Base-by-base conservation (phyloP, 2,797 vertebrate species). In the Xiphophorus birchmanni region DNA sequence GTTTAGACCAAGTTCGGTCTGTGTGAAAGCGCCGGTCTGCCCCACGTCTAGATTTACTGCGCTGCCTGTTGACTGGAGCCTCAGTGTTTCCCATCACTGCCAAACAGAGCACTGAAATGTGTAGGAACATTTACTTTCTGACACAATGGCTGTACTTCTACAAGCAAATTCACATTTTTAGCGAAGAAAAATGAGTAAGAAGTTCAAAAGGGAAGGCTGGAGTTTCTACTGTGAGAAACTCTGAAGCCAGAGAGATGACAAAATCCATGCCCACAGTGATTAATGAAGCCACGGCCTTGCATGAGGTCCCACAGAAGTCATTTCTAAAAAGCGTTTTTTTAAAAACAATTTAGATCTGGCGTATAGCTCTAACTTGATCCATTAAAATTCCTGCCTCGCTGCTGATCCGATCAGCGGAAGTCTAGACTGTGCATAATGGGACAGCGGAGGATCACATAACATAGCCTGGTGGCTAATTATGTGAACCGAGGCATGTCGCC, bases 401-500 rank as follows among this genome's bases (percentile, higher is more conserved):
- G 65, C 76, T 89, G 93, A 94, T 94, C 58, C 78, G 89, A 93
- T 94, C 89, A 87, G 84, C 80, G 17, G 80, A 77, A 87, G 91
- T 91, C 90, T 87, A 88, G 93, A 93, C 92, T 76, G 88, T 76
- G 77, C 56, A 79, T 88, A 91, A 92, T 88, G 81, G 84, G 84
- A 88, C 83, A 84, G 86, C 32, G 52, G 85, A 73, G 90, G 92
- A 92, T 93, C 93, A 88, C 87, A 77, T 94, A 93, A 93, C 93
- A 94, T 91, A 90, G 91, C 83, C 80, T 74, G 88, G 82, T 84
- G 69, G 91, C 86, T 93, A 93, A 94, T 93, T 93, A 95, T 90
- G 92, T 89, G 90, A 92, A 93, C 86, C 78, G 75, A 91, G 91
- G 90, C 91, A 91, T 92, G 92, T 84, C 79, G 77, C 85, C 93